Base-by-base conservation (phyloP, 1,140 invertebrate species). In the Chionoecetes opilio region DNA sequence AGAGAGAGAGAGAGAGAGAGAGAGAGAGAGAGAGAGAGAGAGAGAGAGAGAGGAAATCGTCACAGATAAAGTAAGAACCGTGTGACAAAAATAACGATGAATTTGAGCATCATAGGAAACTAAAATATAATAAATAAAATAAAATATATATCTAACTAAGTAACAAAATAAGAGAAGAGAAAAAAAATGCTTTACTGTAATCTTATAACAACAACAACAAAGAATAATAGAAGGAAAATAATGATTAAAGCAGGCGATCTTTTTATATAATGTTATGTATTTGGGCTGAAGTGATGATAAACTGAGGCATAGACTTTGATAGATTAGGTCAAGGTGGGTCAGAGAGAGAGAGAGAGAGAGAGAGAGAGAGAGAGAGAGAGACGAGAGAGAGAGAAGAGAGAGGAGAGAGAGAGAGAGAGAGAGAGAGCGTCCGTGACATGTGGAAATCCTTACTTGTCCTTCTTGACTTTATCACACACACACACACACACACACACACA, bases 401-500 rank as follows among this genome's bases (percentile, higher is more conserved):
- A 75, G 63, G 63, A 75, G 63, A 75, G 63, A 75, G 63, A 75
- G 63, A 75, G 53, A 63, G 38, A 63, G 63, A n/a, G 63, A n/a
- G 63, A n/a, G 63, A 26, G 63, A n/a, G 21, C 63, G 63, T 75
- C 63, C 63, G 63, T 88, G 86, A 41, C 32, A 41, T 88, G 38
- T 88, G 86, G 34, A 35, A 38, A 41, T 29, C 31, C 14, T 35
- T n/a, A 35, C 46, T 53, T 53, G 21, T 17, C 46, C 46, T 53
- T 53, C 46, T 17, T 53, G 46, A 9, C 46, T 53, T 53, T 17
- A 53, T 17, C 11, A 38, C 17, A 89, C 87, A 89, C 87, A 89
- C 35, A 89, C 87, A 89, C 87, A 89, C 87, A 89, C 87, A 89
- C 87, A 88, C 86, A 37, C 11, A 88, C 86, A 88, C 86, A 88